Base-by-base conservation (phyloP, 2,888 invertebrate genomes). In the Tipula unca region DNA sequence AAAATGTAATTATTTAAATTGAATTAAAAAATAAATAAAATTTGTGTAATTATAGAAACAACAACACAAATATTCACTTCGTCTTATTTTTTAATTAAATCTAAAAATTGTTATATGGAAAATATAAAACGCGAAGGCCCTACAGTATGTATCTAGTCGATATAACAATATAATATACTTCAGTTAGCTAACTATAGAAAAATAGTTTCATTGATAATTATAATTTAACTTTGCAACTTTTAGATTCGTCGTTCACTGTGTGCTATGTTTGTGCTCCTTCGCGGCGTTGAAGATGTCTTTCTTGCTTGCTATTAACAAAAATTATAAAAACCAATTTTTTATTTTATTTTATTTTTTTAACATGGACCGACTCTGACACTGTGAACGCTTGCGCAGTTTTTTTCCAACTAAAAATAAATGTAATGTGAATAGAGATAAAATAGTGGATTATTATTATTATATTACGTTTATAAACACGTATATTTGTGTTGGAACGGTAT, bases 371-470 rank as follows among this genome's bases (percentile, higher is more conserved):
- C 69, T 25, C 69, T 69, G 69, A 69, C 69, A 69, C 69, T 69
- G 69, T 69, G 69, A 69, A 69, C 69, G 69, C 69, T 20, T 69
- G 69, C 69, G 69, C 69, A 69, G 69, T 69, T 69, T 69, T 69
- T 69, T 69, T 25, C 8, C 69, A 69, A 69, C 20, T 69, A 69
- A 69, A 48, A 25, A 69, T 25, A 25, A 69, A 69, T 25, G 69
- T n/a, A 69, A 69, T 69, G 69, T 25, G 25, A 69, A 69, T 69
- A 69, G 69, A 69, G 69, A 69, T 69, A 69, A 69, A 69, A 69
- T 69, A 69, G 69, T 69, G 69, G 69, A 69, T 69, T 69, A 69
- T 69, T 48, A 48, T 48, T 69, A 69, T 69, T 69, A 25, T 10
- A 69, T 69, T 69, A 69, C 69, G 69, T 69, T 10, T 69, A 54